phyloP scores from a whole-genome alignment of 2,888 invertebrate genomes.

The Mechanitis messenoides region DNA sequence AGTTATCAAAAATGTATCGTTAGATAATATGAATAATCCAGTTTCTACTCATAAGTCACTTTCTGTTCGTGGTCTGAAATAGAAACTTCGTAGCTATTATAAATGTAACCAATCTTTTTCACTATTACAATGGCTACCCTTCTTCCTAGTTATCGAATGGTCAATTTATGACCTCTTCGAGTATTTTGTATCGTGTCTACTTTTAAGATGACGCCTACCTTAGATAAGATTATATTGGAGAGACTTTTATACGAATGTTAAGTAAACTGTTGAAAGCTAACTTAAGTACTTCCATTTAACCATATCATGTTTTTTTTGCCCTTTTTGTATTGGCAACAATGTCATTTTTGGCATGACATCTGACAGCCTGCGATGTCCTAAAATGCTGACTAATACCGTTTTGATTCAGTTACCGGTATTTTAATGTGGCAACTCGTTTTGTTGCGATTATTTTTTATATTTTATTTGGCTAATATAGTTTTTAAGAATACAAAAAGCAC shows the following conservation, averaged over 20 bases:
- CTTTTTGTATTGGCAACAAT: slow-evolving; percentile 9
- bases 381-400: slow-evolving; percentile 1
- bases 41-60: slow-evolving; percentile 60
- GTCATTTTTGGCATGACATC: not conserved
- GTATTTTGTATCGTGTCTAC: slow-evolving; percentile 62
- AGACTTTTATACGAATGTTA: slow-evolving; percentile 77
- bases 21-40: slow-evolving; percentile 53
- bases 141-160: slow-evolving; percentile 49
- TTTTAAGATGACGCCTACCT: slow-evolving; percentile 66
- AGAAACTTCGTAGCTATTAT: slow-evolving; percentile 57
- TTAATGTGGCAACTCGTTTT: slow-evolving; percentile 44
- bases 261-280: slow-evolving; percentile 73
- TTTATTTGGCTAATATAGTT: slow-evolving; percentile 70
- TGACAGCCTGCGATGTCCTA: not conserved
- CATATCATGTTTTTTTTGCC: slow-evolving; percentile 57
- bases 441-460: slow-evolving; percentile 36
- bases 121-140: slow-evolving; percentile 60
- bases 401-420: slow-evolving; percentile 16
- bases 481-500: slow-evolving; percentile 65
- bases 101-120: slow-evolving; percentile 63
- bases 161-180: slow-evolving; percentile 55
- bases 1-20: slow-evolving; percentile 66
- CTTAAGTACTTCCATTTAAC: slow-evolving; percentile 72
- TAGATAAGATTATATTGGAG: slow-evolving; percentile 75
- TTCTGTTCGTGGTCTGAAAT: slow-evolving; percentile 40